phyloP scores from a whole-genome alignment of 2,888 invertebrate genomes.

The Dasysyrphus albostriatus region DNA sequence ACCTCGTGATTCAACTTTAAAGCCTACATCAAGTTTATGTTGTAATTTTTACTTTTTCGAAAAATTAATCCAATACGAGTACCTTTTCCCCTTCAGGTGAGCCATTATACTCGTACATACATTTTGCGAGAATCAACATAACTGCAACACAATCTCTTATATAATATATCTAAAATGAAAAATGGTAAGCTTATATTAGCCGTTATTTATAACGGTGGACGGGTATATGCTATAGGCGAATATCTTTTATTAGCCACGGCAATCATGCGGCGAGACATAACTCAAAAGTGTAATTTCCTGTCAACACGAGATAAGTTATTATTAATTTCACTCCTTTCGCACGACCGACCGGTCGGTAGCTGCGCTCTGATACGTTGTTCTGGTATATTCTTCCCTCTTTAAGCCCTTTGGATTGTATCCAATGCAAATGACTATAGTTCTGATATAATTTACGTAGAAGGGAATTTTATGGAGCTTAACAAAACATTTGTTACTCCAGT shows the following conservation, averaged over 20 bases:
- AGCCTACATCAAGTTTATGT: slow-evolving; percentile 1
- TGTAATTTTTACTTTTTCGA: not conserved
- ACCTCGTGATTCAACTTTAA: not conserved
- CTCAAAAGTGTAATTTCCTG: slow-evolving; percentile 78
- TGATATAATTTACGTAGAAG: slow-evolving; percentile 60
- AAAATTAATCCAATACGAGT: not conserved
- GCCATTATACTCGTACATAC: slow-evolving; percentile 19
- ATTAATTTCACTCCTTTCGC: slow-evolving; percentile 77
- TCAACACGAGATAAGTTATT: slow-evolving; percentile 78
- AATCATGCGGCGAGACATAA: slow-evolving; percentile 76
- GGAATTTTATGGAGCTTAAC: slow-evolving; percentile 71
- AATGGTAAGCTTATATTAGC: slow-evolving; percentile 64
- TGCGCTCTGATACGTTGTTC: not conserved
- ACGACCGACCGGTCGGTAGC: slow-evolving; percentile 41
- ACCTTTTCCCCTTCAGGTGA: slow-evolving; percentile 2
- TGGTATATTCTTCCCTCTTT: slow-evolving; percentile 44
- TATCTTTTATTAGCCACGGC: slow-evolving; percentile 75
- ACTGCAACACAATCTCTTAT: slow-evolving; percentile 55
- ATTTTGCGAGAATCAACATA: slow-evolving; percentile 9
- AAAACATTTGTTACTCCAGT: slow-evolving; percentile 70
- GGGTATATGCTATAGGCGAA: slow-evolving; percentile 43
- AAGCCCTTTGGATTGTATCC: slow-evolving; percentile 54
- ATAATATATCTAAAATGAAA: slow-evolving; percentile 52
- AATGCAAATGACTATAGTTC: slow-evolving; percentile 67
- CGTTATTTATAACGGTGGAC: slow-evolving; percentile 62